Conservation (phyloP, 2,113 vertebrate species). For the Alouatta palliata region DNA sequence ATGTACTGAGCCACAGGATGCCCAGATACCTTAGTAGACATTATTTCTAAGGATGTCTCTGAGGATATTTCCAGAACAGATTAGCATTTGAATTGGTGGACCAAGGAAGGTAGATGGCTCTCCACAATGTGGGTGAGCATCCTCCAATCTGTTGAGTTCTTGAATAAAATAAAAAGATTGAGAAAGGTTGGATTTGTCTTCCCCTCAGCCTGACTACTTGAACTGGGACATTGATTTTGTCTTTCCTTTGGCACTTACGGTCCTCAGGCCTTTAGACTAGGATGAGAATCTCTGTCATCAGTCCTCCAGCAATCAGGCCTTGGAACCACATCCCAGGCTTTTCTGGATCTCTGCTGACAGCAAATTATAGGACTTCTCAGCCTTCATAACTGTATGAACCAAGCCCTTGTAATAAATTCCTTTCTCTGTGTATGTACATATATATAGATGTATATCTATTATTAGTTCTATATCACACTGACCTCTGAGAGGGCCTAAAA, state of each 20-base stretch:
- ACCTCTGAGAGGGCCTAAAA: not conserved
- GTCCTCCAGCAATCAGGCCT: not conserved
- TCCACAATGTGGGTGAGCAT: not conserved
- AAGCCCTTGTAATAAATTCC: not conserved
- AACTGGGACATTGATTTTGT: not conserved
- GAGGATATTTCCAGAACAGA: not conserved
- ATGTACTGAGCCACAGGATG: not conserved
- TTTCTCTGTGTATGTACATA: not conserved
- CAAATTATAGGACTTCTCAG: not conserved
- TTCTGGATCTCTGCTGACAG: not conserved
- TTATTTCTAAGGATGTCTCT: not conserved
- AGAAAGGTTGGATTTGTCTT: not conserved
- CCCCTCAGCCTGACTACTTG: not conserved
- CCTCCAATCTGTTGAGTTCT: not conserved
- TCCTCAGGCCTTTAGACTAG: not conserved
- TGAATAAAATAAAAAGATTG: not conserved
- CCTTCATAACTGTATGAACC: not conserved
- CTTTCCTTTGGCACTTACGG: not conserved
- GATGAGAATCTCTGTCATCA: not conserved
- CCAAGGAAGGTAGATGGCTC: not conserved
- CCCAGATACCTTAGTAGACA: not conserved
- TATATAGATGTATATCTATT: not conserved
- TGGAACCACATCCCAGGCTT: not conserved
- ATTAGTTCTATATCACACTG: not conserved
- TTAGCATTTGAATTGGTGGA: not conserved